Conservation (phyloP, 2,888 invertebrate genomes). For the Diarsia rubi region DNA sequence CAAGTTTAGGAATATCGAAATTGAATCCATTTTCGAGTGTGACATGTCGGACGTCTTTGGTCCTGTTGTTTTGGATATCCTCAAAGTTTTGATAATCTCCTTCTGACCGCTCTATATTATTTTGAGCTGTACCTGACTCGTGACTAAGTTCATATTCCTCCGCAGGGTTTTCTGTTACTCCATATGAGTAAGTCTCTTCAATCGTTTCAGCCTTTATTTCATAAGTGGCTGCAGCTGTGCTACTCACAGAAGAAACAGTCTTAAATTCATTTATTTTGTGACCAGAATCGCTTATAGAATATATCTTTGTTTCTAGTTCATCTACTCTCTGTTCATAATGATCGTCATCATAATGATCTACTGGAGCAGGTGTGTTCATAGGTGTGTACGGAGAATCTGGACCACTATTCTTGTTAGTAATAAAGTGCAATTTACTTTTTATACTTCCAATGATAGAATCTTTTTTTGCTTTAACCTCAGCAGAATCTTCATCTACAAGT, state of each 20-base stretch:
- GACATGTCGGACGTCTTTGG: background rate
- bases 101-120: background rate
- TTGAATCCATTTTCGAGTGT: slow-evolving; percentile 33
- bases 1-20: slow-evolving; percentile 1
- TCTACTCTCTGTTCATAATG: slow-evolving; percentile 32
- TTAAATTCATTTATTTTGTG: slow-evolving; percentile 18
- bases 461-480: slow-evolving; percentile 23
- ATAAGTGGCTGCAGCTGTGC: slow-evolving; percentile 1
- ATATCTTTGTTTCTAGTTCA: slow-evolving; percentile 19
- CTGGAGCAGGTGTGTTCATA: slow-evolving; percentile 27
- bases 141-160: slow-evolving; percentile 18
- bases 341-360: background rate
- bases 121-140: slow-evolving; percentile 14
- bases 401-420: slow-evolving; percentile 30
- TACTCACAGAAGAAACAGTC: slow-evolving; percentile 12
- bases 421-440: slow-evolving; percentile 56
- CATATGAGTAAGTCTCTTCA: slow-evolving; percentile 12
- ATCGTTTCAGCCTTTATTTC: slow-evolving; percentile 15
- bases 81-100: background rate
- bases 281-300: slow-evolving; percentile 23
- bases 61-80: background rate
- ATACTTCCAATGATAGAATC: slow-evolving; percentile 40
- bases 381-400: slow-evolving; percentile 24
- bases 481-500: slow-evolving; percentile 50
- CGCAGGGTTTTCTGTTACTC: background rate